phyloP scores from a whole-genome alignment of 2,888 invertebrate genomes.

The Muschampia plurimacula region DNA sequence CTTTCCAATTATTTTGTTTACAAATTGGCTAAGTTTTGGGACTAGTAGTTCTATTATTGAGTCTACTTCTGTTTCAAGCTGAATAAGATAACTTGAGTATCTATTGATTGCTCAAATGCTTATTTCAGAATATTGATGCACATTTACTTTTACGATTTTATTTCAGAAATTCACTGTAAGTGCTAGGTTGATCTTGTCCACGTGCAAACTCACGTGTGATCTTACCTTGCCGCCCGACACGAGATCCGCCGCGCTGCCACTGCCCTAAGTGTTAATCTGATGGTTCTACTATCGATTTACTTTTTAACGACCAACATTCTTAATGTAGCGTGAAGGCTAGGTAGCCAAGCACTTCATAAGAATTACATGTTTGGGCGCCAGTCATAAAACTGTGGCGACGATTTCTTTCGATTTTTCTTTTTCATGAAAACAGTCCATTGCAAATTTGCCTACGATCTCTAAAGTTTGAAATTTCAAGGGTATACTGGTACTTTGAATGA shows the following conservation, averaged over 20 bases:
- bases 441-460: too few species aligned
- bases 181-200: background rate
- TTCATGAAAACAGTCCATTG: too few species aligned
- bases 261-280: background rate
- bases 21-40: slow-evolving; percentile 11
- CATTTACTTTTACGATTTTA: background rate
- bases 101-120: too few species aligned
- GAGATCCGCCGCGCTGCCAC: background rate
- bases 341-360: background rate
- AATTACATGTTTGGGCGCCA: background rate
- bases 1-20: slow-evolving; percentile 20
- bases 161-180: background rate
- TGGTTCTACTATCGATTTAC: background rate
- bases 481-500: too few species aligned
- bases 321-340: background rate
- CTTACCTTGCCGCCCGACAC: background rate
- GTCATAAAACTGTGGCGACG: background rate
- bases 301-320: background rate
- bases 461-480: too few species aligned
- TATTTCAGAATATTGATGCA: too few species aligned
- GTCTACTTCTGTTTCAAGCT: background rate
- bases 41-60: background rate
- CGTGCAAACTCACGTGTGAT: background rate
- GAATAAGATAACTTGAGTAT: background rate
- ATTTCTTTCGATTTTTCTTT: background rate